Conservation (phyloP, 2,888 invertebrate species). For the Leucoptera coffeella region DNA sequence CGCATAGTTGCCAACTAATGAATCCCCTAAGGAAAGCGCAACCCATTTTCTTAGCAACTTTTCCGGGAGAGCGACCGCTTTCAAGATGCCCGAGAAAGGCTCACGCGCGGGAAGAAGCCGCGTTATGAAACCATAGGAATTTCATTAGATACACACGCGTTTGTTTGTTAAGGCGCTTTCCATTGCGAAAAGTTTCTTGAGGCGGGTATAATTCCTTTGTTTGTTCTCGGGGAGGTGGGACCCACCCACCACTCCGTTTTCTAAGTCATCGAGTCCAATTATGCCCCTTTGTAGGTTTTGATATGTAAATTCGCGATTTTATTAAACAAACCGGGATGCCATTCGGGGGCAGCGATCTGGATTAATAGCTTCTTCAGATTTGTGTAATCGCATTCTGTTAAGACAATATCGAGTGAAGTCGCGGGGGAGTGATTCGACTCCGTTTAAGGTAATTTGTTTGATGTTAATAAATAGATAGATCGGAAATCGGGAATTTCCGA, state of each 20-base stretch:
- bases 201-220: constrained; percentile 55
- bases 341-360: constrained; percentile 49
- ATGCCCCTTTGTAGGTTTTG: constrained; percentile 56
- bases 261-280: constrained; percentile 55
- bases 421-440: constrained; percentile 23
- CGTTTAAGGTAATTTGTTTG: too few species aligned
- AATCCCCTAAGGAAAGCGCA: constrained; percentile 47
- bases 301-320: constrained; percentile 55
- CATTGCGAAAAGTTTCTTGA: constrained; percentile 56
- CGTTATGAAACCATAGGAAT: constrained; percentile 55
- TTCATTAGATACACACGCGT: constrained; percentile 55
- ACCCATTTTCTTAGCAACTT: constrained; percentile 53
- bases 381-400: constrained; percentile 53
- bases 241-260: constrained; percentile 46
- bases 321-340: constrained; percentile 54
- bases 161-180: constrained; percentile 55
- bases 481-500: too few species aligned
- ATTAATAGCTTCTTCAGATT: constrained; percentile 54
- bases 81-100: constrained; percentile 48
- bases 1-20: constrained; percentile 52
- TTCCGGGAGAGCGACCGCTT: constrained; percentile 50
- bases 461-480: too few species aligned
- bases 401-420: constrained; percentile 37
- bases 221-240: constrained; percentile 36
- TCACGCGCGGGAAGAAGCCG: constrained; percentile 24